Conservation (phyloP, 2,888 invertebrate species). For the Dorcus parallelipipedus region DNA sequence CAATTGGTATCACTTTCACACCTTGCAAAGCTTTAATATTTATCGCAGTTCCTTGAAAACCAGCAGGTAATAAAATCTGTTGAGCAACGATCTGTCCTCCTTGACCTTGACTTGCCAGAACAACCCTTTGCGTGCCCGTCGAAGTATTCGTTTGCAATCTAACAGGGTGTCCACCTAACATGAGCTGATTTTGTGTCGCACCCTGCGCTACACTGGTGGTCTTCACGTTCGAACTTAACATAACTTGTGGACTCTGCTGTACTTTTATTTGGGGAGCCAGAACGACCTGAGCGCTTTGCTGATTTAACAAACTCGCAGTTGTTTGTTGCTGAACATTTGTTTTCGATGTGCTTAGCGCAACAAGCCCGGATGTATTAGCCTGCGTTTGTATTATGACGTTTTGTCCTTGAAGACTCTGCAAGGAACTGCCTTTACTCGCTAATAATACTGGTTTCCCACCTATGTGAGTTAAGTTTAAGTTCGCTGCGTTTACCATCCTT, state of each 20-base stretch:
- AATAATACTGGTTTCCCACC: slow-evolving; percentile 58
- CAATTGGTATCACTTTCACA: slow-evolving; percentile 59
- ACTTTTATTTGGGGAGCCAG: slow-evolving; percentile 44
- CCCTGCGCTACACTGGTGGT: slow-evolving; percentile 23
- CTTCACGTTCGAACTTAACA: slow-evolving; percentile 37
- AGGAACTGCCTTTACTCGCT: slow-evolving; percentile 48
- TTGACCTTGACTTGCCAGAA: slow-evolving; percentile 55
- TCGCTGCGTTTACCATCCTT: slow-evolving; percentile 53
- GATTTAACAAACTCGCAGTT: slow-evolving; percentile 37
- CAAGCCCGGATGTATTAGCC: slow-evolving; percentile 27
- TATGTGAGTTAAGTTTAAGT: slow-evolving; percentile 54
- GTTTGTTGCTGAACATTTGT: slow-evolving; percentile 18
- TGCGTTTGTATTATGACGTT: slow-evolving; percentile 50
- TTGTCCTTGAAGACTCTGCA: slow-evolving; percentile 47
- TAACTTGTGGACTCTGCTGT: slow-evolving; percentile 42
- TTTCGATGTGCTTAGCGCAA: slow-evolving; percentile 27
- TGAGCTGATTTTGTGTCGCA: slow-evolving; percentile 39
- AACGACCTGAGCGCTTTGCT: slow-evolving; percentile 39
- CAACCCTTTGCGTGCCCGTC: slow-evolving; percentile 46
- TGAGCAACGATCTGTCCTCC: slow-evolving; percentile 51
- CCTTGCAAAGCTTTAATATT: slow-evolving; percentile 62
- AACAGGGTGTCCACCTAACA: slow-evolving; percentile 45
- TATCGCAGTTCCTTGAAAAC: slow-evolving; percentile 58
- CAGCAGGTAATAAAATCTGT: slow-evolving; percentile 60
- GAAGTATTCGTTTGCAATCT: slow-evolving; percentile 41